Percentiles rank a stretch among this genome's conserved stretches.
Conservation (phyloP, 2,888 invertebrate species). For the Chaetogeoica ovagalla region DNA sequence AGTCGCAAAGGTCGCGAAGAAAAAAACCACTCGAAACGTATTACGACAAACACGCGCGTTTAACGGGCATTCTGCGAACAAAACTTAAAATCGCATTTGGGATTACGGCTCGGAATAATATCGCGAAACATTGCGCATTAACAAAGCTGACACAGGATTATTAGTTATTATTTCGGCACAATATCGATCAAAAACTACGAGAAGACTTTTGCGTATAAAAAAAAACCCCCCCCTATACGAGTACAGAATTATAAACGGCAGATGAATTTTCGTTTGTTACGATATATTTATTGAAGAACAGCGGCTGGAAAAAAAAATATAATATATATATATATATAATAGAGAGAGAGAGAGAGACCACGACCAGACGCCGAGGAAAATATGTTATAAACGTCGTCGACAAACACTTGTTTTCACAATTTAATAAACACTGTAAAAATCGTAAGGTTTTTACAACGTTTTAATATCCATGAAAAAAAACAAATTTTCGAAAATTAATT, state of each 20-base stretch:
- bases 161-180: too few species aligned
- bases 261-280: conserved; percentile 24
- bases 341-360: neutral
- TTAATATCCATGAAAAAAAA: neutral
- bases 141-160: too few species aligned
- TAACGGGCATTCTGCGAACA: too few species aligned
- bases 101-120: too few species aligned
- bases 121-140: too few species aligned
- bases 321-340: neutral
- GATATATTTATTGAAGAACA: conserved; percentile 25
- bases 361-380: conserved; percentile 17
- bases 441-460: neutral
- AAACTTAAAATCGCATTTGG: too few species aligned
- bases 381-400: neutral
- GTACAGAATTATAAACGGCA: neutral
- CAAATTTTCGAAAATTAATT: neutral
- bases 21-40: too few species aligned
- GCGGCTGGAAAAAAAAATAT: neutral
- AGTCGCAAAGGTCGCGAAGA: too few species aligned
- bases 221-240: neutral
- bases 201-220: too few species aligned
- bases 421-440: conserved; percentile 8
- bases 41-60: too few species aligned
- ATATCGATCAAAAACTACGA: neutral
- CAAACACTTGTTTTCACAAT: conserved; percentile 23